Evolutionary conservation across 1,140 invertebrate species (phyloP).

Genomic region (Branchinecta lynchi): DNA sequence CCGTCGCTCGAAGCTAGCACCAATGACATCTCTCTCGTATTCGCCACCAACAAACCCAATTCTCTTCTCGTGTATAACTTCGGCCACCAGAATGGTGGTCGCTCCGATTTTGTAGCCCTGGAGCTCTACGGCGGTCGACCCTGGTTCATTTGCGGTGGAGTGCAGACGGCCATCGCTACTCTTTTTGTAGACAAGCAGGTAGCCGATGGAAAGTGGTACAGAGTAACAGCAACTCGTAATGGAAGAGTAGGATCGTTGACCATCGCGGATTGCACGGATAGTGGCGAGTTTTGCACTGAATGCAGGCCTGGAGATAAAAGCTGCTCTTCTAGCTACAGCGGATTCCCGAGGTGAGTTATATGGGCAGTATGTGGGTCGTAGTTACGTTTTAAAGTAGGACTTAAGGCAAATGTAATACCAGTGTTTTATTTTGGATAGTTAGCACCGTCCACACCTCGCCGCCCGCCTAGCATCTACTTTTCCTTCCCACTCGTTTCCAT

Average conservation of each 20-base stretch:
- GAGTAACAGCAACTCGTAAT: conserved; percentile 75
- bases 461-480: too few relatives aligned
- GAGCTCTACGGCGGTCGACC: conserved; percentile 66
- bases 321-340: conserved; percentile 68
- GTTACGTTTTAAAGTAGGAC: too few relatives aligned
- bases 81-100: conserved; percentile 61
- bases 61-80: conserved; percentile 78
- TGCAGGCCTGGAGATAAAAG: conserved; percentile 58
- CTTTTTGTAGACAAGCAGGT: conserved; percentile 51
- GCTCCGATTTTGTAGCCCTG: conserved; percentile 80
- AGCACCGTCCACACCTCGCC: too few relatives aligned
- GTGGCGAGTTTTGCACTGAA: conserved; percentile 68
- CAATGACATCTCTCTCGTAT: conserved; percentile 77
- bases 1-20: conserved; percentile 63
- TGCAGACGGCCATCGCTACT: conserved; percentile 63
- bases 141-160: conserved; percentile 73
- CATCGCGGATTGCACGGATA: conserved; percentile 58
- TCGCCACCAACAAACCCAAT: conserved; percentile 73
- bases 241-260: conserved; percentile 67
- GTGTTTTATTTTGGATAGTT: too few relatives aligned
- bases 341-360: conserved; percentile 54
- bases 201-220: conserved; percentile 75
- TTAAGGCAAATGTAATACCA: too few relatives aligned
- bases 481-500: too few relatives aligned
- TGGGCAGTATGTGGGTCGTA: too few relatives aligned